Evolutionary conservation across 2,797 vertebrate species (phyloP), one percentile per base, ranked within the genome.

Genomic region (Lutjanus argentimaculatus): DNA sequence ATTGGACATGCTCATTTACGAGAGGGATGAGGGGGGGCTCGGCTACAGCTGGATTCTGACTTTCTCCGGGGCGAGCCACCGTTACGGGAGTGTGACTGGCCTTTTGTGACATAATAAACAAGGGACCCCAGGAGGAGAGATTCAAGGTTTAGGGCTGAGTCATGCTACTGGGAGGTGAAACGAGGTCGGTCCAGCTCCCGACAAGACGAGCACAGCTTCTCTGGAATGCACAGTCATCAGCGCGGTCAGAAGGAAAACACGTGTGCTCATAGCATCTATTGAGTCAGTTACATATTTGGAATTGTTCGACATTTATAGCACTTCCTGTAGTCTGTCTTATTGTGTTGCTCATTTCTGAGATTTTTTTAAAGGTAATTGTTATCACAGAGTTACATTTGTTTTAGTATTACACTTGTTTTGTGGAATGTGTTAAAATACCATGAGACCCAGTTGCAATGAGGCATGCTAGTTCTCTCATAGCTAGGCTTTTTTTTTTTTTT

Each of bases 1-100:
- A 94, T 93, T 93, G 93, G 93, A 93, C 94, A 89, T 87, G 90
- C 90, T 91, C 89, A 82, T 93, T 94, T 92, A 93, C 74, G 76
- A 91, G 91, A 70, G 80, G 49, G 77, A 82, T 70, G 67, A 1
- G 81, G 82, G 81, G 79, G 75, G 30, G 67, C 53, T 85, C 55
- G 8, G 53, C 83, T 83, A 80, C 89, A 91, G 92, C 91, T 93
- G 89, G 89, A 91, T 82, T 91, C 75, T 75, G 82, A 93, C 91
- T 91, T 92, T 92, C 91, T 92, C 83, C 5, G 16, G 64, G 76
- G 85, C 25, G 65, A 87, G 90, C 80, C 85, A 63, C 85, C 6
- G 61, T 93, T 90, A 85, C 89, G 52, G 75, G 71, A 86, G 87
- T 72, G 87, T 65, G 91, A 89, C 86, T 80, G 75, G 82, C 70